A percentile compares a stretch with the other conserved stretches of the same genome.
Conservation (phyloP, 1,140 invertebrate genomes). For the Drosophila guanche region DNA sequence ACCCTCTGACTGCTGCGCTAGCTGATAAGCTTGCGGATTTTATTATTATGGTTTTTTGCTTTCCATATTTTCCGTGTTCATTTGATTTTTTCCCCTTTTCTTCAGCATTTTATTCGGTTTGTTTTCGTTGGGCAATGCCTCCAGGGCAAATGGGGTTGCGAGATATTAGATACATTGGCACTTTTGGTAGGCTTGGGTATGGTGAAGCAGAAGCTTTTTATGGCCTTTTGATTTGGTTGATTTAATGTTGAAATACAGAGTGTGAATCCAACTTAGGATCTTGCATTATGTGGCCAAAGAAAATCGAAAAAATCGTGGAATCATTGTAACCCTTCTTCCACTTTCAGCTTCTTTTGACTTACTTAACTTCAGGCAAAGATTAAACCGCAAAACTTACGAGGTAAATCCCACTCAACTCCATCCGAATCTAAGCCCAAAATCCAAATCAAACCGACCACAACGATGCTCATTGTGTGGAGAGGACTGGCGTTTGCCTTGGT, state of each 20-base stretch:
- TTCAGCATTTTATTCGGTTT: conserved; percentile 38
- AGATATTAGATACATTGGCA: conserved; percentile 14
- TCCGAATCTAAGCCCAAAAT: conserved; percentile 23
- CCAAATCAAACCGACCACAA: conserved; percentile 65
- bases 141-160: conserved; percentile 26
- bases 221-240: conserved; percentile 22
- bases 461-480: conserved; percentile 23
- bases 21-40: conserved; percentile 77
- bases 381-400: no score
- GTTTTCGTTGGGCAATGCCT: conserved; percentile 23
- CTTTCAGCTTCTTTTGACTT: no score
- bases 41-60: conserved; percentile 65
- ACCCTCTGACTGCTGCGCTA: conserved; percentile 56
- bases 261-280: no score
- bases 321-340: background rate
- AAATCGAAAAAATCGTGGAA: no score
- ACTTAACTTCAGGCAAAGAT: no score
- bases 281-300: no score
- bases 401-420: conserved; percentile 5
- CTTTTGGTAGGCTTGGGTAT: conserved; percentile 13
- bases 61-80: conserved; percentile 31
- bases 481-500: background rate
- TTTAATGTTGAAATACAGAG: conserved; percentile 10
- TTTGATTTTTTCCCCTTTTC: conserved; percentile 30
- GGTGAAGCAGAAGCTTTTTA: conserved; percentile 17